phyloP scores from a whole-genome alignment of 2,797 vertebrate species.

The Eremophila alpestris region DNA sequence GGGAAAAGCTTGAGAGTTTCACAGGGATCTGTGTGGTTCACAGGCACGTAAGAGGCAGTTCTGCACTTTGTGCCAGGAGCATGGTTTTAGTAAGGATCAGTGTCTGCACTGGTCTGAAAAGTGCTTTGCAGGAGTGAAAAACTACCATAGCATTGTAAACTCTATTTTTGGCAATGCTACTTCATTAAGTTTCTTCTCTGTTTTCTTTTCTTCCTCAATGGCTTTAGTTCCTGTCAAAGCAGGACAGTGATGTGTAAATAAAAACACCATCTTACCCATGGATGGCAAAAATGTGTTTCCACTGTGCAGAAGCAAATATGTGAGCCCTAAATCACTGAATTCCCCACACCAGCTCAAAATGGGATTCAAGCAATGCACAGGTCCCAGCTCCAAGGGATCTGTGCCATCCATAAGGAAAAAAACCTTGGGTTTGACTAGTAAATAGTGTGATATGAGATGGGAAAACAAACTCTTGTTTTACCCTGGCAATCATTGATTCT shows the following conservation, averaged over 20 bases:
- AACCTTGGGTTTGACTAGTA: not conserved
- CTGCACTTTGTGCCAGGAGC: not conserved
- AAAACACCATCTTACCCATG: not conserved
- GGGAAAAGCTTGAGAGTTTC: not conserved
- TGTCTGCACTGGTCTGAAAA: not conserved
- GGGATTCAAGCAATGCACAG: not conserved
- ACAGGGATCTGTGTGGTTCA: not conserved
- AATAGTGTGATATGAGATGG: accelerated
- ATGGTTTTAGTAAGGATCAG: not conserved
- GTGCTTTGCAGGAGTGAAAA: not conserved
- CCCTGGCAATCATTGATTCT: conserved; percentile 54
- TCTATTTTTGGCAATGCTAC: not conserved
- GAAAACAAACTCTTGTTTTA: not conserved
- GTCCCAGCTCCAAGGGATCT: not conserved
- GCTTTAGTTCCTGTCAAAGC: not conserved
- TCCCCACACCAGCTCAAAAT: not conserved
- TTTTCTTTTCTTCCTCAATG: not conserved
- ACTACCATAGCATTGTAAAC: too few species aligned
- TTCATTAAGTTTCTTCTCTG: not conserved
- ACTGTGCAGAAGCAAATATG: not conserved
- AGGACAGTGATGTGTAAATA: not conserved
- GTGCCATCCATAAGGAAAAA: accelerated
- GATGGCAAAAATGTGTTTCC: not conserved
- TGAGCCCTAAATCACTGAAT: accelerated
- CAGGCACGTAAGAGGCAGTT: not conserved